Conservation (phyloP, 2,113 vertebrate species). For the Zeus faber region DNA sequence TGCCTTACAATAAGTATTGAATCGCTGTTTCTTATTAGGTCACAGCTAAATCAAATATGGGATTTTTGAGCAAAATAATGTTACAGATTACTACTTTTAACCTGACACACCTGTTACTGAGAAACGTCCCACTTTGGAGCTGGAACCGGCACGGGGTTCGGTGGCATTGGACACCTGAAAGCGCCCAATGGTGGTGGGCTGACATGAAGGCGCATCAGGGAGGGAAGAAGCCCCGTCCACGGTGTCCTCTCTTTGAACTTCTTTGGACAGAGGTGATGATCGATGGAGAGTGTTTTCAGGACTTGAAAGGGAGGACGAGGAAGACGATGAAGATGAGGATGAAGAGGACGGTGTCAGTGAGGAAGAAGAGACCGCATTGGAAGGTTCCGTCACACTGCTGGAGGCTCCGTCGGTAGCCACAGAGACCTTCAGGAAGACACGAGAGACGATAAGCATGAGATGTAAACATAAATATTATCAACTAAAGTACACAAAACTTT, state of each 20-base stretch:
- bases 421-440: conserved; percentile 76
- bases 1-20: no score
- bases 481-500: no score
- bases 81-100: no score
- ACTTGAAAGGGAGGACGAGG: conserved; percentile 85
- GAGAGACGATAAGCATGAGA: background rate
- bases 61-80: no score
- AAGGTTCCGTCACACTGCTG: conserved; percentile 53
- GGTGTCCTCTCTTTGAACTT: conserved; percentile 43
- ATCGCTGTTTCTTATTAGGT: no score
- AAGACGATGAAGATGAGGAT: conserved; percentile 79
- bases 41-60: no score
- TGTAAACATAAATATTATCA: no score
- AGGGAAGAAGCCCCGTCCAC: conserved; percentile 50
- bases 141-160: conserved; percentile 23
- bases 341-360: conserved; percentile 60
- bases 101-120: conserved; percentile 71
- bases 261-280: conserved; percentile 47
- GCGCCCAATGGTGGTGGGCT: conserved; percentile 81
- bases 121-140: conserved; percentile 84
- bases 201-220: conserved; percentile 39
- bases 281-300: conserved; percentile 91
- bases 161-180: conserved; percentile 82
- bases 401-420: conserved; percentile 76
- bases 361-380: conserved; percentile 66